These are phyloP conservation scores for Amiota communis DNA, from an alignment of 2,888 invertebrate genomes.

Conservation along the genomic window DNA sequence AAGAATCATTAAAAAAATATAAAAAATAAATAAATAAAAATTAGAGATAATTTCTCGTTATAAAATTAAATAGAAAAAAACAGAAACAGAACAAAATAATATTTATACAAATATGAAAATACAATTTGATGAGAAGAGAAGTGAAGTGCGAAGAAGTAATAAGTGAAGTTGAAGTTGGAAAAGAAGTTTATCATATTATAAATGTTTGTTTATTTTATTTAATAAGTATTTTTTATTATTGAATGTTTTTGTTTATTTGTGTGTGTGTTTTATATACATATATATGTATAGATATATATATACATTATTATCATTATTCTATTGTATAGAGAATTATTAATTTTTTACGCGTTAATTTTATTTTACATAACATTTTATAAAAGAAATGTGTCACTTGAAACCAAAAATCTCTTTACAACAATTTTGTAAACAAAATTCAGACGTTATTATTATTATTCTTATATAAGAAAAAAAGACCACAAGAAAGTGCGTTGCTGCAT, in stretches of 20 bases:
- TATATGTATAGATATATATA: background rate
- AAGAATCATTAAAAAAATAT: constrained; percentile 19
- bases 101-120: no score
- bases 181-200: no score
- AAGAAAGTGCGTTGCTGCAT: no score
- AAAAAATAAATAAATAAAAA: constrained; percentile 13
- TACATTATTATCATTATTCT: constrained; percentile 7
- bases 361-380: background rate
- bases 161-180: no score
- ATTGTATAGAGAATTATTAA: constrained; percentile 5
- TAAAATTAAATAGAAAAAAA: no score
- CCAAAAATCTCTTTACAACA: constrained; percentile 24
- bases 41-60: background rate
- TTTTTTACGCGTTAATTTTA: no score
- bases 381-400: constrained; percentile 30
- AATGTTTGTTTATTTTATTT: no score
- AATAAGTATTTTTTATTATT: background rate
- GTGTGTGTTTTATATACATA: no score
- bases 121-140: no score
- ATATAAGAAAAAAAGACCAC: no score
- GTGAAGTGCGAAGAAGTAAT: no score
- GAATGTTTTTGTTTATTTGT: background rate
- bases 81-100: background rate
- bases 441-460: no score
- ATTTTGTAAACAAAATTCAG: background rate